A percentile compares a stretch with the other conserved stretches of the same genome.
Evolutionary conservation across 2,113 vertebrate genomes (phyloP).

Genomic region (Ictidomys tridecemlineatus): DNA sequence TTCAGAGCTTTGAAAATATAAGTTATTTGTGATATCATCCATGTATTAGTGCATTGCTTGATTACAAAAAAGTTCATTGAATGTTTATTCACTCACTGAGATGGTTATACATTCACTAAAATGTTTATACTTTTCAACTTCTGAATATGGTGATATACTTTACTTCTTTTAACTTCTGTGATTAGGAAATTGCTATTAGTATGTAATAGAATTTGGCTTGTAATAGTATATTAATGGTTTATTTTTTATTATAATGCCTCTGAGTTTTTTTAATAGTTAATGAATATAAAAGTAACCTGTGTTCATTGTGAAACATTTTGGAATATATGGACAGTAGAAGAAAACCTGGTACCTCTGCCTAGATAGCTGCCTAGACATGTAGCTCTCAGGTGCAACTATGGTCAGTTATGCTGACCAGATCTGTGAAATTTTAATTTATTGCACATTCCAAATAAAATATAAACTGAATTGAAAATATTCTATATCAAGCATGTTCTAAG

Average conservation of each 20-base stretch:
- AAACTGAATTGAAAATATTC: background rate
- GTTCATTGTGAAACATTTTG: background rate
- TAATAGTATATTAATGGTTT: background rate
- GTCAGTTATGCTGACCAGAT: background rate
- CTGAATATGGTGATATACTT: background rate
- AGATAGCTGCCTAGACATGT: background rate
- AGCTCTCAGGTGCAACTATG: background rate
- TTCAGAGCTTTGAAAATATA: background rate
- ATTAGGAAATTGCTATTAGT: conserved; percentile 31
- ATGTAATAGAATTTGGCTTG: conserved; percentile 2
- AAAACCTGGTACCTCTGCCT: background rate
- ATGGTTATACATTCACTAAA: background rate
- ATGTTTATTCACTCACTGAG: background rate
- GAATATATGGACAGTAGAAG: background rate
- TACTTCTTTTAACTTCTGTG: background rate
- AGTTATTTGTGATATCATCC: background rate
- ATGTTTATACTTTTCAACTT: background rate
- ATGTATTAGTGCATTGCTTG: background rate
- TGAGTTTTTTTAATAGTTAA: background rate
- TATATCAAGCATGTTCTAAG: background rate
- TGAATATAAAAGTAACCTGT: background rate
- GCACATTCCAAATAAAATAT: background rate
- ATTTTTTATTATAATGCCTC: background rate
- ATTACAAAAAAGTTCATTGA: background rate
- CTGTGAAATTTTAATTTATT: background rate